Evolutionary conservation across 2,797 vertebrate genomes (phyloP).

Genomic region (Diglossa cyanea): DNA sequence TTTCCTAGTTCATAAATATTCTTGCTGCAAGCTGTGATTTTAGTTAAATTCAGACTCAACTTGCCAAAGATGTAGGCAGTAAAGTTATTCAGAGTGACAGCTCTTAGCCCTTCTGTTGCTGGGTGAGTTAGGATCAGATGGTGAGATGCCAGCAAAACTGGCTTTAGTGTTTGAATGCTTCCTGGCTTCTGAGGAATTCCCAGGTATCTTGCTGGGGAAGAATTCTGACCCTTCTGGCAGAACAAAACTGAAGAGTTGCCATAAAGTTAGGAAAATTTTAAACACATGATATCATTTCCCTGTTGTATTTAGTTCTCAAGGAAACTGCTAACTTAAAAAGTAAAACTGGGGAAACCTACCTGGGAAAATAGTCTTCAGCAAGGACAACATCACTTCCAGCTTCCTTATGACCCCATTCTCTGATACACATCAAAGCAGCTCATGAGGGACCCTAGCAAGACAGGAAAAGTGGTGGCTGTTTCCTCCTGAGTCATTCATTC

Average conservation of each 20-base stretch:
- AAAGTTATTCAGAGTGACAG: constrained; percentile 22
- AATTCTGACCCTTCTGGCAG: not conserved
- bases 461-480: not conserved
- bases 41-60: not conserved
- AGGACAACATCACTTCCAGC: not conserved
- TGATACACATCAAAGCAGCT: not conserved
- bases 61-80: constrained; percentile 10
- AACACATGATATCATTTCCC: not conserved
- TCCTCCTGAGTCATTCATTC: not conserved
- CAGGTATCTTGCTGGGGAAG: not conserved
- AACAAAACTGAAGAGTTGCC: not conserved
- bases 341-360: not conserved
- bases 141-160: not conserved
- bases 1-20: constrained; percentile 53
- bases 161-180: not conserved
- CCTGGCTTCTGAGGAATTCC: not conserved
- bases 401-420: not conserved
- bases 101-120: constrained; percentile 39
- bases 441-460: not conserved
- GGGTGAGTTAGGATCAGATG: not conserved
- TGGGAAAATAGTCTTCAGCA: not conserved
- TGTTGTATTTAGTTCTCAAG: not conserved
- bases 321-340: not conserved
- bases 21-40: constrained; percentile 33
- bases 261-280: not conserved